phyloP scores from a whole-genome alignment of 2,888 invertebrate species.

The Pachliopta kotzebuea region DNA sequence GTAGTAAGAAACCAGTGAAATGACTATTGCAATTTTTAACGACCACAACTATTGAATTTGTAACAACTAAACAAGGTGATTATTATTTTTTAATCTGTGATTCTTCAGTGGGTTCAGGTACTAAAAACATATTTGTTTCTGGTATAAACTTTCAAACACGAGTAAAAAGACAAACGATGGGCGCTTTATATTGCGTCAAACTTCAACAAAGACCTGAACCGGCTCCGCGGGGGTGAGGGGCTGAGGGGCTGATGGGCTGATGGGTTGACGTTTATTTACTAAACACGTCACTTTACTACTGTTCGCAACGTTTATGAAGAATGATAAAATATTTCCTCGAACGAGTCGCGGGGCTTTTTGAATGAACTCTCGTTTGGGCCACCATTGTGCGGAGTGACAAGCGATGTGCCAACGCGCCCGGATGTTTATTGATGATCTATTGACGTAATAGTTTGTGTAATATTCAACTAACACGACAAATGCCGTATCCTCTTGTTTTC shows the following conservation, averaged over 20 bases:
- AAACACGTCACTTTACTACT: conserved; percentile 68
- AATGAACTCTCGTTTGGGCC: conserved; percentile 13
- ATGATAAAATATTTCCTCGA: conserved; percentile 75
- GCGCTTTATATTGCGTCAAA: conserved; percentile 7
- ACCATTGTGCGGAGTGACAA: conserved; percentile 24
- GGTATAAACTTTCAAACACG: no score
- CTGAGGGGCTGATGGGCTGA: conserved; percentile 50
- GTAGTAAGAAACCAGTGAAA: no score
- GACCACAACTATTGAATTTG: no score
- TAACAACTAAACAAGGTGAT: no score
- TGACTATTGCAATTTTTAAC: no score
- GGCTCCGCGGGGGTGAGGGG: conserved; percentile 4
- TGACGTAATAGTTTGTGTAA: not conserved
- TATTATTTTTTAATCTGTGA: no score
- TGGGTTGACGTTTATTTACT: conserved; percentile 75
- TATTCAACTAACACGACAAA: no score
- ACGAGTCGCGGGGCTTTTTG: conserved; percentile 54
- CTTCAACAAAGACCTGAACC: conserved; percentile 14
- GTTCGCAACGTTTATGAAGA: conserved; percentile 74
- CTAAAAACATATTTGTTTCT: no score
- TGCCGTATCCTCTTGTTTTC: no score
- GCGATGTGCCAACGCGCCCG: conserved; percentile 14
- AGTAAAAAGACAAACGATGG: not conserved
- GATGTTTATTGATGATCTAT: conserved; percentile 8
- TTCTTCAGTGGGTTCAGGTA: no score